phyloP scores from a whole-genome alignment of 2,888 invertebrate genomes.

The Hoplodrina ambigua region DNA sequence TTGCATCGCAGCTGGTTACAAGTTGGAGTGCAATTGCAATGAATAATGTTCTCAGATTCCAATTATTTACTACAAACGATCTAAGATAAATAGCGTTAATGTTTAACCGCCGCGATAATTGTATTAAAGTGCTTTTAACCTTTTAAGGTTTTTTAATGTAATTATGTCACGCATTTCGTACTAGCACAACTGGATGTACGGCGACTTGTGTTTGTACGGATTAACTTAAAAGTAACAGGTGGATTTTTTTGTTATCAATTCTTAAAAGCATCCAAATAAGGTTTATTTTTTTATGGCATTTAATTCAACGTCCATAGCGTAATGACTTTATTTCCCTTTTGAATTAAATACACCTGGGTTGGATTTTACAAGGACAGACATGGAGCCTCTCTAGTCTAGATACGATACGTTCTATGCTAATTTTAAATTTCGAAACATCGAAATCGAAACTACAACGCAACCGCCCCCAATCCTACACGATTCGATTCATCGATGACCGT shows the following conservation, averaged over 20 bases:
- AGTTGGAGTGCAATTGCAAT: conserved; percentile 32
- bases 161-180: conserved; percentile 40
- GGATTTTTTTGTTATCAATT: conserved; percentile 18
- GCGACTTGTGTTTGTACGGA: conserved; percentile 11
- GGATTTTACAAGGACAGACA: conserved; percentile 19
- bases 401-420: conserved; percentile 34
- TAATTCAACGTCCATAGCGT: neutral
- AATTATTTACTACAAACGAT: conserved; percentile 53
- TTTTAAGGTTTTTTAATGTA: conserved; percentile 47
- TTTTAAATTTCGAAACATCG: conserved; percentile 58
- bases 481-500: conserved; percentile 67
- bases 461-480: conserved; percentile 65
- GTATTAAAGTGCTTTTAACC: conserved; percentile 46
- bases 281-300: neutral
- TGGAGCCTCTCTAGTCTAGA: conserved; percentile 29
- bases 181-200: conserved; percentile 9
- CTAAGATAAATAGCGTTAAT: conserved; percentile 47
- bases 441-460: conserved; percentile 54
- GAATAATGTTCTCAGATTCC: conserved; percentile 44
- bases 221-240: conserved; percentile 16
- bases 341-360: neutral
- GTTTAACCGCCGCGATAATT: conserved; percentile 54
- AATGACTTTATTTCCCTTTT: conserved; percentile 22
- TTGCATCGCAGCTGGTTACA: conserved; percentile 42
- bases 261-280: conserved; percentile 10